phyloP scores from a whole-genome alignment of 2,797 vertebrate genomes.

The Carcharodon carcharias region DNA sequence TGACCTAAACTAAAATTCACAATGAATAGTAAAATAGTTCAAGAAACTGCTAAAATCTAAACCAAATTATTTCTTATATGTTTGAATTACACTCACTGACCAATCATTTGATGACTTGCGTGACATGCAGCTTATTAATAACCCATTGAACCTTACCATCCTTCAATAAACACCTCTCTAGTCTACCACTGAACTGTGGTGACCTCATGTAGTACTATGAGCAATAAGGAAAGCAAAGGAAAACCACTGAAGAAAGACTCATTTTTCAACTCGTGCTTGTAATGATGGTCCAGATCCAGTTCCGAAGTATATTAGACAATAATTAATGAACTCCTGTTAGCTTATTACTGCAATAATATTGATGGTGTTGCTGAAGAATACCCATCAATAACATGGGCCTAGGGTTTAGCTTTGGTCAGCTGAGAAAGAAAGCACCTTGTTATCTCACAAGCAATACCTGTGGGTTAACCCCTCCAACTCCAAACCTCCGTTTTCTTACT shows the following conservation, averaged over 20 bases:
- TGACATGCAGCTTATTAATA: slow-evolving; percentile 6
- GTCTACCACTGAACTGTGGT: slow-evolving; percentile 7
- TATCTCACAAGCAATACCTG: background rate
- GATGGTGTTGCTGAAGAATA: background rate
- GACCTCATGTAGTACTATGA: background rate
- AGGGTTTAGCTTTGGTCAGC: background rate
- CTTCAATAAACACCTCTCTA: background rate
- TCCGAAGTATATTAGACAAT: background rate
- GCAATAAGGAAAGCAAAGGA: background rate
- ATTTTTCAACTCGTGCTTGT: slow-evolving; percentile 18
- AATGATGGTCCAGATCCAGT: background rate
- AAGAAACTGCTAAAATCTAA: background rate
- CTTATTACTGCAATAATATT: background rate
- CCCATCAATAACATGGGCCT: background rate
- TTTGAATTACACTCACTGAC: background rate
- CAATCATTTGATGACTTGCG: background rate
- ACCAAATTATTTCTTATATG: background rate
- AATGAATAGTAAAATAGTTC: background rate
- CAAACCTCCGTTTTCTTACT: background rate
- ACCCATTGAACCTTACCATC: background rate
- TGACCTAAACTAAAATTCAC: background rate
- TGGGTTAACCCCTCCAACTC: background rate
- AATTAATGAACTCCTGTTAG: slow-evolving; percentile 4
- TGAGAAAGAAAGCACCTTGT: background rate
- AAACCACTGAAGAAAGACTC: slow-evolving; percentile 14